Conservation (phyloP, 2,113 vertebrate species). For the Chaetura pelagica region DNA sequence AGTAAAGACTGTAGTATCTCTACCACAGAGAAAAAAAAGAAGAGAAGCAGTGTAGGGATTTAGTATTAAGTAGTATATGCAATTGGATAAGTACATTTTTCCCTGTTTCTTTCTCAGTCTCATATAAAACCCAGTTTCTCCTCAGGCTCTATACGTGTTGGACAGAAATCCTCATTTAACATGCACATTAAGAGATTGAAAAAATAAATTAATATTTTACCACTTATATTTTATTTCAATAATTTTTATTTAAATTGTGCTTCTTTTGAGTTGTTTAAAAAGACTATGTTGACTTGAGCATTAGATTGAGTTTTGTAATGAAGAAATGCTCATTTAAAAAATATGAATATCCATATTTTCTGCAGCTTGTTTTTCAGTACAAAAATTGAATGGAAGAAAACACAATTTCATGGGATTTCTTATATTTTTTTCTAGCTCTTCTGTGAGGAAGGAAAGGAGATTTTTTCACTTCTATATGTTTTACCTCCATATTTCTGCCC, state of each 20-base stretch:
- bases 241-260: neutral
- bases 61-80: neutral
- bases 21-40: neutral
- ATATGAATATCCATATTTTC: neutral
- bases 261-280: neutral
- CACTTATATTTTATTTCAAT: neutral
- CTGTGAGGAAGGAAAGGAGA: neutral
- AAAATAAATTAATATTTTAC: neutral
- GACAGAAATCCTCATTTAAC: neutral
- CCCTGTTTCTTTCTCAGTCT: neutral
- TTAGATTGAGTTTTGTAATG: neutral
- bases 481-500: neutral
- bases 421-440: neutral
- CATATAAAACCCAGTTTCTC: neutral
- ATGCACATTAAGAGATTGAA: neutral
- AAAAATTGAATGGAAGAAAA: neutral
- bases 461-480: neutral
- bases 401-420: neutral
- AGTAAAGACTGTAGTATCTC: neutral
- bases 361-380: neutral
- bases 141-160: neutral
- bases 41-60: neutral
- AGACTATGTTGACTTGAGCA: neutral
- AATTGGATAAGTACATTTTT: neutral
- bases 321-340: neutral